Conservation (phyloP, 2,113 vertebrate species). For the Salvelinus alpinus region DNA sequence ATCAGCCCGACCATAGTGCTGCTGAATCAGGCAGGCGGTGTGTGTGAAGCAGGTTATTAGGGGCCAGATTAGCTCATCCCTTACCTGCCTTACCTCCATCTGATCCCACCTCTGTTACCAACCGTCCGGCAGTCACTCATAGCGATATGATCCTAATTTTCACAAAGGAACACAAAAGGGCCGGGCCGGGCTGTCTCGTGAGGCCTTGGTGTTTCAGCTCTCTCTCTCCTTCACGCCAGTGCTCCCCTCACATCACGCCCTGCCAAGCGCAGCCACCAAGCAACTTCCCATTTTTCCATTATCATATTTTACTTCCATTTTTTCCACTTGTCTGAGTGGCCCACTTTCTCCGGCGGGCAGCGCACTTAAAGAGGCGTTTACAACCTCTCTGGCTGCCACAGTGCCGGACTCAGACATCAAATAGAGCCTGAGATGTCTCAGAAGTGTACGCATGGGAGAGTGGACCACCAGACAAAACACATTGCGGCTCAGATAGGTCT, state of each 20-base stretch:
- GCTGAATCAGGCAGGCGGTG: conserved; percentile 66
- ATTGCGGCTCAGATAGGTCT: conserved; percentile 16
- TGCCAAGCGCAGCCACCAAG: conserved; percentile 9
- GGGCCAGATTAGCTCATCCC: conserved; percentile 84
- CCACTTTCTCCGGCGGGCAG: background rate
- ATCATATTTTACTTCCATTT: conserved; percentile 33
- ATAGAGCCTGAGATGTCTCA: conserved; percentile 6
- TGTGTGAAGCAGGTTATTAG: conserved; percentile 81
- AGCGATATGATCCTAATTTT: conserved; percentile 84
- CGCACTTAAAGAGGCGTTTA: conserved; percentile 6
- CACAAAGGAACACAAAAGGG: conserved; percentile 81
- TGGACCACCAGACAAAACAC: conserved; percentile 8
- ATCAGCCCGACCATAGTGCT: conserved; percentile 71
- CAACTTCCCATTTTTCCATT: conserved; percentile 26
- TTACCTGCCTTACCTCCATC: conserved; percentile 86
- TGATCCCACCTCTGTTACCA: conserved; percentile 80
- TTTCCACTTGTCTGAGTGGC: background rate
- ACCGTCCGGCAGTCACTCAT: conserved; percentile 68
- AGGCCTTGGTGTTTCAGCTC: conserved; percentile 57
- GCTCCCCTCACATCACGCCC: conserved; percentile 11
- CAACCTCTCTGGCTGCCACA: background rate
- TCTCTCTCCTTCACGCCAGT: conserved; percentile 32
- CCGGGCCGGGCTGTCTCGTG: conserved; percentile 6
- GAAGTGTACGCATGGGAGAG: conserved; percentile 20
- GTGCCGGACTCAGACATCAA: conserved; percentile 16